These are phyloP conservation scores for Parnassius mnemosyne DNA, from an alignment of 2,888 invertebrate genomes.

Conservation along the genomic window DNA sequence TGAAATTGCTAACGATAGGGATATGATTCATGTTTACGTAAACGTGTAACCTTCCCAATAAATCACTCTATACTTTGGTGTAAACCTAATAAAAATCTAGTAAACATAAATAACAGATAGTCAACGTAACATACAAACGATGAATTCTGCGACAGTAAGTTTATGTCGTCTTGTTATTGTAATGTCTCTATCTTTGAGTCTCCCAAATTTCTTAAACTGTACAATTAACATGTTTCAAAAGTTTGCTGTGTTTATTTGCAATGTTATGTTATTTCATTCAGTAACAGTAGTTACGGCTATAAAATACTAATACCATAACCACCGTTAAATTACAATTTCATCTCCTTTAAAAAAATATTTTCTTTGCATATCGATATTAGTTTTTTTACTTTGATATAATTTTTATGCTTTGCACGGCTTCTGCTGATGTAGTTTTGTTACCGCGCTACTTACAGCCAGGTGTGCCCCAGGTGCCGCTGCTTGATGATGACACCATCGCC, in stretches of 20 bases:
- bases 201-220: neutral
- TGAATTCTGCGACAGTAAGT: slow-evolving; percentile 77
- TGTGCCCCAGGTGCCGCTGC: slow-evolving; percentile 88
- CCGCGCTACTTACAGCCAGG: slow-evolving; percentile 71
- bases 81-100: slow-evolving; percentile 3
- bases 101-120: slow-evolving; percentile 26
- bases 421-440: slow-evolving; percentile 61
- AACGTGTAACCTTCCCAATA: neutral
- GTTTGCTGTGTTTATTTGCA: slow-evolving; percentile 43
- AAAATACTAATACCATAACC: slow-evolving; percentile 12
- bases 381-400: neutral
- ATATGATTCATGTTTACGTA: slow-evolving; percentile 21
- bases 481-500: slow-evolving; percentile 92
- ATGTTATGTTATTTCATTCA: neutral
- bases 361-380: too few relatives aligned
- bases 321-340: too few relatives aligned
- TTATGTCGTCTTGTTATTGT: slow-evolving; percentile 5
- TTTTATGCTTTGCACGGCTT: slow-evolving; percentile 73
- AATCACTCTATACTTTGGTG: too few relatives aligned
- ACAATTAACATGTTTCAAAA: neutral
- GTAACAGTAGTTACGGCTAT: neutral
- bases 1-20: neutral
- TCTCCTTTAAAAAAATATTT: too few relatives aligned
- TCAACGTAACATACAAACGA: slow-evolving; percentile 51
- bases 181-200: neutral